Evolutionary conservation across 2,113 vertebrate genomes (phyloP).

Genomic region (Anarrhichthys ocellatus): DNA sequence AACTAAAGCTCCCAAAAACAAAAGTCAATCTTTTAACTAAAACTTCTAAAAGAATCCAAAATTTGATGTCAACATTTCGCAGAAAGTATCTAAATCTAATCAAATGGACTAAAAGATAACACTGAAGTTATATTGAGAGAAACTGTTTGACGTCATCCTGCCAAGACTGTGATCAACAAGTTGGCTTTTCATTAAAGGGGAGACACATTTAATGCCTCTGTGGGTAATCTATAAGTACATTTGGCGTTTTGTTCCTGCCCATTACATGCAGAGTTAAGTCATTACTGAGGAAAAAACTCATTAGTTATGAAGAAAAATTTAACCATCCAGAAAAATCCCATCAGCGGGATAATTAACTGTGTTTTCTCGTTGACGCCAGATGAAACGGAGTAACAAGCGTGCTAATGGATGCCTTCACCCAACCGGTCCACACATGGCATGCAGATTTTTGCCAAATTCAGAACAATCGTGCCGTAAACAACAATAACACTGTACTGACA

Average conservation of each 20-base stretch:
- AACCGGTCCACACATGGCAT: background rate
- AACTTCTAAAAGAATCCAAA: background rate
- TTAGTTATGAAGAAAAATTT: conserved; percentile 37
- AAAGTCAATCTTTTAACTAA: background rate
- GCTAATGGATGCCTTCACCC: conserved; percentile 23
- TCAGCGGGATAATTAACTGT: conserved; percentile 61
- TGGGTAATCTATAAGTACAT: conserved; percentile 46
- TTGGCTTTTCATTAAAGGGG: conserved; percentile 35
- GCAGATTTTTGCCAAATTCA: conserved; percentile 3
- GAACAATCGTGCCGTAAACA: background rate
- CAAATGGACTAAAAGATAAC: background rate
- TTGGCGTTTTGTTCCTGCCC: conserved; percentile 16
- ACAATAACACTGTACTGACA: background rate
- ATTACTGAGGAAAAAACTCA: conserved; percentile 37
- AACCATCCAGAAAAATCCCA: conserved; percentile 54
- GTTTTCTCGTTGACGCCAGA: conserved; percentile 42
- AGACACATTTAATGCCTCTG: conserved; percentile 46
- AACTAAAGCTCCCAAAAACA: background rate
- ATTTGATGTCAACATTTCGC: no score
- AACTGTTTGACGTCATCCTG: background rate
- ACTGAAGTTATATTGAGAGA: background rate
- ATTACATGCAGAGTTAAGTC: conserved; percentile 24
- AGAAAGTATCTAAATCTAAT: conserved; percentile 4
- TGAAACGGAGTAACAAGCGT: conserved; percentile 34
- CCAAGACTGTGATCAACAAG: conserved; percentile 7